Base-by-base conservation (phyloP, 1,140 invertebrate genomes). In the Drosophila saltans region DNA sequence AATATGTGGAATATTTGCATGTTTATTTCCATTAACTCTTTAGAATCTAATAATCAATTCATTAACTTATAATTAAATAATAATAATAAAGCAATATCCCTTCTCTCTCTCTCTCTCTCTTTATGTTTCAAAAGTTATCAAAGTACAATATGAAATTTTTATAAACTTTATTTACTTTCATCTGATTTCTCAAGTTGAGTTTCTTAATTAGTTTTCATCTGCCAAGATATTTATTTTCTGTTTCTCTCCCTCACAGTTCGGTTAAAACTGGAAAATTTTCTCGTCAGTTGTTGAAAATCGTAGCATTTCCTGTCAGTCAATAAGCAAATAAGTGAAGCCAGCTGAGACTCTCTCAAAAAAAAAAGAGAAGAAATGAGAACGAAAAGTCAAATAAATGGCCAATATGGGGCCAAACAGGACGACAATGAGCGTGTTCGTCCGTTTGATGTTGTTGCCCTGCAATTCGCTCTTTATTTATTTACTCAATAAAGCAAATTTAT, bases 401-500 rank as follows among this genome's bases (percentile, higher is more conserved):
- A 75, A 52, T 24, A 26, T 24, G 1, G 24, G 21, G 24, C 36
- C 33, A 59, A 24, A 24, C 3, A 33, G 61, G 43, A 16, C 58
- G 62, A 78, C 67, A 62, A 36, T 45, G 58, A 66, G 55, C 61
- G 40, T 26, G 45, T 62, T 45, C 43, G 57, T 70, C 39, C 66
- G 64, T 74, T 84, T 80, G 81, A 80, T 76, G 74, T 80, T 67
- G 69, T 64, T 60, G 66, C 61, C 16, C 28, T 45, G 59, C 71
- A 58, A 59, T 70, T 88, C 82, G 70, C 75, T 59, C 80, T 86
- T 86, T 86, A 86, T 86, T 86, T 86, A 86, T 86, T 86, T 86
- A 86, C 83, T 80, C 84, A 86, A 86, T 86, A 86, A 86, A 88
- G 83, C 83, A 86, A 86, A 86, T 86, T 88, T 88, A 86, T 86